These are phyloP conservation scores for Anoplopoma fimbria DNA, from an alignment of 2,113 vertebrate genomes.

Conservation along the genomic window DNA sequence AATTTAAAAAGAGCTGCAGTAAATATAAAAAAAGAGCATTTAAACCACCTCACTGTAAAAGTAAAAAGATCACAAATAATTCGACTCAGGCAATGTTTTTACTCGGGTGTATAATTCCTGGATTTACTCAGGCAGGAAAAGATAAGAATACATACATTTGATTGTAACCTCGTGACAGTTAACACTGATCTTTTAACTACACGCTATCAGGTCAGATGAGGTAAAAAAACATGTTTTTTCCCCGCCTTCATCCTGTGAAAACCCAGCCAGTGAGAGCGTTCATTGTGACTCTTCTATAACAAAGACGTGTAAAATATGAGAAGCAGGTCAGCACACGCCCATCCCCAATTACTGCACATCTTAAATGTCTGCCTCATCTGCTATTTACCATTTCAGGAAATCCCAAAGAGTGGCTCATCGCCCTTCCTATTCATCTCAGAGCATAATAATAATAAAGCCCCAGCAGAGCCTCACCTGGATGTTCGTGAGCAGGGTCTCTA, in stretches of 20 bases:
- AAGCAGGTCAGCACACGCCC: slow-evolving; percentile 78
- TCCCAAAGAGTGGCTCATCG: slow-evolving; percentile 73
- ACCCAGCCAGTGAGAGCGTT: slow-evolving; percentile 26
- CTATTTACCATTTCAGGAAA: slow-evolving; percentile 73
- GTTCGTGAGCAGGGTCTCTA: slow-evolving; percentile 99
- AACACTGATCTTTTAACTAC: slow-evolving; percentile 17
- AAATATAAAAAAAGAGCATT: background rate
- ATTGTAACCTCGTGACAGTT: slow-evolving; percentile 12
- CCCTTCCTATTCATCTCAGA: slow-evolving; percentile 69
- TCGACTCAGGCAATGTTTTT: background rate
- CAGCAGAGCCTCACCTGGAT: slow-evolving; percentile 93
- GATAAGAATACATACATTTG: background rate
- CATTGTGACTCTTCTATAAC: slow-evolving; percentile 59
- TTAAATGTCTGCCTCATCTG: slow-evolving; percentile 68
- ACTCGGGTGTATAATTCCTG: slow-evolving; percentile 15
- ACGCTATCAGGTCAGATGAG: slow-evolving; percentile 32
- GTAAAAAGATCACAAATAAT: slow-evolving; percentile 8
- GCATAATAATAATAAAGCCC: slow-evolving; percentile 73
- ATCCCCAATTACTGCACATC: slow-evolving; percentile 65
- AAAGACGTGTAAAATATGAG: slow-evolving; percentile 74
- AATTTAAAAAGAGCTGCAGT: background rate
- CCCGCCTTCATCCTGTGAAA: slow-evolving; percentile 47
- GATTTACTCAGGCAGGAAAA: slow-evolving; percentile 10
- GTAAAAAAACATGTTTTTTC: slow-evolving; percentile 13
- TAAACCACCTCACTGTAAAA: background rate